Conservation (phyloP, 2,113 vertebrate species). For the Cygnus buccinator region DNA sequence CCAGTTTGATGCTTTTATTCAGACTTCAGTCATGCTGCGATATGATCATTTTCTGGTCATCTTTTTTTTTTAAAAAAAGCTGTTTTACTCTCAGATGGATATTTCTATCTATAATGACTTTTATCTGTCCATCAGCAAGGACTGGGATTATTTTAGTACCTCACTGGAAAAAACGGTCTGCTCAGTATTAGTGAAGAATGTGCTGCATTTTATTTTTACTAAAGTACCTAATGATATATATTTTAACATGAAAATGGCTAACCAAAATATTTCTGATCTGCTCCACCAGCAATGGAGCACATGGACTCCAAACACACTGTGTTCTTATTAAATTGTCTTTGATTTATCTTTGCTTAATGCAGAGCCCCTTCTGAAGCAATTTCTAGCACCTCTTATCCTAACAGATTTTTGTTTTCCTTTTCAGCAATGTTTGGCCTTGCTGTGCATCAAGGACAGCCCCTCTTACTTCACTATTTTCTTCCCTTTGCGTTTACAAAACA, state of each 20-base stretch:
- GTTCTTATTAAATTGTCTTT: not conserved
- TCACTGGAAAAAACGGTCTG: not conserved
- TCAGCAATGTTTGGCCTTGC: slow-evolving; percentile 49
- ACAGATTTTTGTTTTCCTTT: slow-evolving; percentile 59
- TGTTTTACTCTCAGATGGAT: not conserved
- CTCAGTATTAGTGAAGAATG: not conserved
- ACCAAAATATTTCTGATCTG: not conserved
- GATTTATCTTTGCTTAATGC: not conserved
- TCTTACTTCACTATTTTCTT: slow-evolving; percentile 59
- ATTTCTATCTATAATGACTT: not conserved
- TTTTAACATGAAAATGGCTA: not conserved
- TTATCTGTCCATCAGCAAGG: not conserved
- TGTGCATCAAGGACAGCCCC: slow-evolving; percentile 40
- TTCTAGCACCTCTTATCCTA: slow-evolving; percentile 34
- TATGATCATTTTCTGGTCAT: not conserved
- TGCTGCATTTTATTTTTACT: not conserved
- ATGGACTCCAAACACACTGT: not conserved
- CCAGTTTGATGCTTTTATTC: not conserved
- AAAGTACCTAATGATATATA: not conserved
- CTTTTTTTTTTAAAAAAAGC: not conserved
- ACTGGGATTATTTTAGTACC: not conserved
- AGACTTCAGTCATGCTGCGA: not conserved
- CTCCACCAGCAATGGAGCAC: not conserved
- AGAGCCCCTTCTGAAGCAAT: not conserved
- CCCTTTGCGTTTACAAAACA: slow-evolving; percentile 33